These are phyloP conservation scores for Epinephelus cyanopodus DNA, from an alignment of 2,113 vertebrate genomes.

Conservation along the genomic window DNA sequence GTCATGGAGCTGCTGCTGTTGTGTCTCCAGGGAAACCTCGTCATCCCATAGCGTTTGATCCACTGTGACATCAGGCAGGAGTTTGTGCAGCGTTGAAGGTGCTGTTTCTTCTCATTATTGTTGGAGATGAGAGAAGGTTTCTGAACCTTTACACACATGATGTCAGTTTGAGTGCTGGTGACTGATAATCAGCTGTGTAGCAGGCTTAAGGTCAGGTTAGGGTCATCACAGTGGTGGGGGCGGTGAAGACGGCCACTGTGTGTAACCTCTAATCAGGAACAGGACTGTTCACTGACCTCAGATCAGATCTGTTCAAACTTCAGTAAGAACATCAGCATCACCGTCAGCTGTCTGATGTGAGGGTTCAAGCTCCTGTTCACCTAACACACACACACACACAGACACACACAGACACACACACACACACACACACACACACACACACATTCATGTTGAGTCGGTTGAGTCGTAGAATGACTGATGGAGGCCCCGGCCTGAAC, in stretches of 20 bases:
- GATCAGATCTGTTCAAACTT: neutral
- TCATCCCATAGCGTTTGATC: conserved; percentile 22
- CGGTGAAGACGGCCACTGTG: too few relatives aligned
- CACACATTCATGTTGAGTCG: conserved; percentile 45
- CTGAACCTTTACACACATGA: neutral
- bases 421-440: conserved; percentile 15
- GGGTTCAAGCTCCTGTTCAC: conserved; percentile 1
- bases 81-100: conserved; percentile 21
- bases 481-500: conserved; percentile 47
- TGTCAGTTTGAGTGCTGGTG: neutral
- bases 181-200: neutral
- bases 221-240: neutral
- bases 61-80: conserved; percentile 8
- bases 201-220: too few relatives aligned
- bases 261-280: too few relatives aligned
- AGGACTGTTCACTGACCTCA: neutral
- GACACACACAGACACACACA: conserved; percentile 13
- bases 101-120: neutral
- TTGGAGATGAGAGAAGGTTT: neutral
- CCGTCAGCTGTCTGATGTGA: conserved; percentile 3
- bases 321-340: neutral
- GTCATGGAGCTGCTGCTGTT: conserved; percentile 23
- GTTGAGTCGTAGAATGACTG: conserved; percentile 44
- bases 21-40: conserved; percentile 44
- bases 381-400: neutral